Evolutionary conservation across 2,888 invertebrate species (phyloP).

Genomic region (Yponomeuta cagnagella): DNA sequence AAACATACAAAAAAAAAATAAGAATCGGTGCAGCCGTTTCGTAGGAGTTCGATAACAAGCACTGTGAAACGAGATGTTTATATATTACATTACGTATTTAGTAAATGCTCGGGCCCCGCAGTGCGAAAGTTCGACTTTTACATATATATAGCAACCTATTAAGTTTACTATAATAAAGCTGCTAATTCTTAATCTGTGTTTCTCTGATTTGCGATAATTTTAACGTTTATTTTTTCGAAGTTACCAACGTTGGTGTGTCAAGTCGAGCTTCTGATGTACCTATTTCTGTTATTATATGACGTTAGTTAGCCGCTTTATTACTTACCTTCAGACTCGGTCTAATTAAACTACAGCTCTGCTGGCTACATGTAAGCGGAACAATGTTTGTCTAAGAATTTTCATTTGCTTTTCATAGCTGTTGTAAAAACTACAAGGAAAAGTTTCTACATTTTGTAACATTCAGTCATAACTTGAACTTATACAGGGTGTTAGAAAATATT

Average conservation of each 20-base stretch:
- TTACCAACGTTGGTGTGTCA: not conserved
- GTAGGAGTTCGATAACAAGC: too few species aligned
- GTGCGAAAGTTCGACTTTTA: too few species aligned
- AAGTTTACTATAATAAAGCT: too few species aligned
- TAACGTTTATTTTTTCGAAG: too few species aligned
- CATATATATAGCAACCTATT: too few species aligned
- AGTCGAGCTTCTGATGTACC: not conserved
- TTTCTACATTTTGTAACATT: not conserved
- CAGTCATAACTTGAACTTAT: not conserved
- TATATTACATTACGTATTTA: too few species aligned
- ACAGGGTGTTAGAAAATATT: not conserved
- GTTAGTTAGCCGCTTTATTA: slow-evolving; percentile 18
- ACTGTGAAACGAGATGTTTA: too few species aligned
- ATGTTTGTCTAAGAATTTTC: slow-evolving; percentile 3
- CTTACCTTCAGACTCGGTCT: slow-evolving; percentile 13
- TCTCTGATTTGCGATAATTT: too few species aligned
- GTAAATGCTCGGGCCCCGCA: too few species aligned
- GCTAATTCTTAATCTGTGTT: too few species aligned
- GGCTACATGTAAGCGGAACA: not conserved
- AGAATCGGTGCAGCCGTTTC: too few species aligned
- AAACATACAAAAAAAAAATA: too few species aligned
- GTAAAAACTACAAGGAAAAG: not conserved
- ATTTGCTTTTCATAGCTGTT: not conserved
- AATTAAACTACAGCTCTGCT: not conserved
- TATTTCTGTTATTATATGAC: not conserved